Percentiles rank a stretch among this genome's conserved stretches.
Conservation (phyloP, 2,888 invertebrate species). For the Euplagia quadripunctaria region DNA sequence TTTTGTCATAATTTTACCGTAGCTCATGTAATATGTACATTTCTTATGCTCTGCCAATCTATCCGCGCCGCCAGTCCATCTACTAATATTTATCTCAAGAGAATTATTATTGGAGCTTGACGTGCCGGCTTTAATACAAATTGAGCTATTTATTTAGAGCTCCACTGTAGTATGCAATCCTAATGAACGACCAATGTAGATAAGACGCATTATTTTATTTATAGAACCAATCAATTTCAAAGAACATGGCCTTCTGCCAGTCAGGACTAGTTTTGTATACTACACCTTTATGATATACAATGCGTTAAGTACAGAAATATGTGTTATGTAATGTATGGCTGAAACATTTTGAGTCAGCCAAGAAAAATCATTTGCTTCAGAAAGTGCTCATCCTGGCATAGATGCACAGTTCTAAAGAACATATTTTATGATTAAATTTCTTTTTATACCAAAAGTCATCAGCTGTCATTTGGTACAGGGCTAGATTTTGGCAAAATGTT, state of each 20-base stretch:
- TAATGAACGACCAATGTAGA: slow-evolving; percentile 12
- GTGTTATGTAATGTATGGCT: too few relatives aligned
- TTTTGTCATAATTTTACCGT: background rate
- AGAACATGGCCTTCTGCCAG: background rate
- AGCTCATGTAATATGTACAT: background rate
- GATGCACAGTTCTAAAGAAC: too few relatives aligned
- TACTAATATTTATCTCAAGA: slow-evolving; percentile 14
- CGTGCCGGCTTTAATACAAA: slow-evolving; percentile 12
- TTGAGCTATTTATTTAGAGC: slow-evolving; percentile 15
- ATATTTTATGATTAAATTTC: too few relatives aligned
- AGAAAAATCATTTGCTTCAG: too few relatives aligned
- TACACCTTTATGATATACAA: background rate
- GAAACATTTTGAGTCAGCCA: too few relatives aligned
- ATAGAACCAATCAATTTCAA: slow-evolving; percentile 1
- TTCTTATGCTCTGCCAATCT: slow-evolving; percentile 6
- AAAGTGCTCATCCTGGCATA: too few relatives aligned
- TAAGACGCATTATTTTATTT: slow-evolving; percentile 3
- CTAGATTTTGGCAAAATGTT: too few relatives aligned
- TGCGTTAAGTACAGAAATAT: background rate
- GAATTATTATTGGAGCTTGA: slow-evolving; percentile 13
- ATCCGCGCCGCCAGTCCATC: background rate
- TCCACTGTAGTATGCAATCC: slow-evolving; percentile 3
- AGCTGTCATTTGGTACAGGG: too few relatives aligned
- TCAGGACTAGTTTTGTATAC: background rate
- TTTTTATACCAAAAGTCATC: too few relatives aligned